phyloP scores from a whole-genome alignment of 2,797 vertebrate species.

The Phyllotis vaccarum region DNA sequence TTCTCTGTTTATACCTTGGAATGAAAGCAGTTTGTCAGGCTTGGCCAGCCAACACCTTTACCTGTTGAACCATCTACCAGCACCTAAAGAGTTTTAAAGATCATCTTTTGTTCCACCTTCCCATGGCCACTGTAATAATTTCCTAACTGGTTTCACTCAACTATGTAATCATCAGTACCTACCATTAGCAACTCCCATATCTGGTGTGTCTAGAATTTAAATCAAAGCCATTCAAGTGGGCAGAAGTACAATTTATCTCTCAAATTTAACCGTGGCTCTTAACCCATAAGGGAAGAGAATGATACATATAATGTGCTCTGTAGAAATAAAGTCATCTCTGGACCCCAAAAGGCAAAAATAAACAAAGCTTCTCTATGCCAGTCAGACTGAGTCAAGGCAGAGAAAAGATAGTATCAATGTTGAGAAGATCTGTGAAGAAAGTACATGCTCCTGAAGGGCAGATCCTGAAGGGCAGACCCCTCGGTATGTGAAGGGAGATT shows the following conservation, averaged over 20 bases:
- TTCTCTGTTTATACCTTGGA: not conserved
- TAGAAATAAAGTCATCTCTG: conserved; percentile 29
- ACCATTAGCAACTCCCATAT: not conserved
- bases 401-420: not conserved
- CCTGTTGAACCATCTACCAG: not conserved
- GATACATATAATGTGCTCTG: not conserved
- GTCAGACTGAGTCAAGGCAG: not conserved
- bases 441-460: not conserved
- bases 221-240: not conserved
- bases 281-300: not conserved
- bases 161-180: not conserved
- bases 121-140: not conserved
- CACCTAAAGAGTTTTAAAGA: conserved; percentile 39
- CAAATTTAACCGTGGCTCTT: not conserved
- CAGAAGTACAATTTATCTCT: conserved; percentile 4
- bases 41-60: not conserved
- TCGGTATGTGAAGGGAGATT: not conserved
- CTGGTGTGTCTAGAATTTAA: conserved; percentile 16
- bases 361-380: conserved; percentile 10
- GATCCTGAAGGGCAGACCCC: not conserved
- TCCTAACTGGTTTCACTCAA: conserved; percentile 41
- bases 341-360: not conserved
- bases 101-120: not conserved
- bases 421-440: conserved; percentile 31
- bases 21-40: not conserved